These are phyloP conservation scores for Drosophila ogumai DNA, from an alignment of 1,140 invertebrate species.

Conservation along the genomic window DNA sequence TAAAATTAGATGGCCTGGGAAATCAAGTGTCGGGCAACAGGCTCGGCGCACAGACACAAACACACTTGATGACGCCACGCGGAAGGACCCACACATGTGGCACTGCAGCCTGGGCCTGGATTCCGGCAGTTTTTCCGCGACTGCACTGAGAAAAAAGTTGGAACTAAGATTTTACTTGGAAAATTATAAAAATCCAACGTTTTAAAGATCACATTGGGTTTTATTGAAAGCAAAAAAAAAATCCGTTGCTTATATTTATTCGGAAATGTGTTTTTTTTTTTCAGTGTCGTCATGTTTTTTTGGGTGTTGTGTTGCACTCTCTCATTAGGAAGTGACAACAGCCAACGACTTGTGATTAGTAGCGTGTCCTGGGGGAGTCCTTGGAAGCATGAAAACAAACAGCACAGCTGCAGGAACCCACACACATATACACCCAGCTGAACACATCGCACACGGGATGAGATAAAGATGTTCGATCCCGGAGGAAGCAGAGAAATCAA, in stretches of 20 bases:
- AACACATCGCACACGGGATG: conserved; percentile 16
- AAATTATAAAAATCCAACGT: neutral
- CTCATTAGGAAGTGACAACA: conserved; percentile 81
- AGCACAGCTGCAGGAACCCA: conserved; percentile 52
- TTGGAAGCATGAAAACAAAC: conserved; percentile 55
- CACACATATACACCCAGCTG: conserved; percentile 14
- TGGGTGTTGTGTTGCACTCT: conserved; percentile 67
- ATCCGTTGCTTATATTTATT: neutral
- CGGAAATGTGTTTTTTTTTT: neutral
- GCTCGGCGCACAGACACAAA: conserved; percentile 29
- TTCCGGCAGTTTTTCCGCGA: conserved; percentile 9
- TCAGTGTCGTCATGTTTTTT: conserved; percentile 31
- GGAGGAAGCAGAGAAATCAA: conserved; percentile 54
- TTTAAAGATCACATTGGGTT: too few species aligned
- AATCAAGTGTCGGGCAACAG: conserved; percentile 73
- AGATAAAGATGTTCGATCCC: conserved; percentile 61
- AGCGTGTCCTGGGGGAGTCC: conserved; percentile 69
- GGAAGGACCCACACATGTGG: conserved; percentile 45
- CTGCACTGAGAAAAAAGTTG: neutral
- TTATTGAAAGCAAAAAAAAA: too few species aligned
- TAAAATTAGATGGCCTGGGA: conserved; percentile 73
- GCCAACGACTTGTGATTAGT: conserved; percentile 73
- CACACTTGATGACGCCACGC: conserved; percentile 68
- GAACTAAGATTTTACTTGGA: too few species aligned
- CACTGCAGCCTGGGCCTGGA: conserved; percentile 24